Base-by-base conservation (phyloP, 23 tunicate genomes). In the Halocynthia aurantium region DNA sequence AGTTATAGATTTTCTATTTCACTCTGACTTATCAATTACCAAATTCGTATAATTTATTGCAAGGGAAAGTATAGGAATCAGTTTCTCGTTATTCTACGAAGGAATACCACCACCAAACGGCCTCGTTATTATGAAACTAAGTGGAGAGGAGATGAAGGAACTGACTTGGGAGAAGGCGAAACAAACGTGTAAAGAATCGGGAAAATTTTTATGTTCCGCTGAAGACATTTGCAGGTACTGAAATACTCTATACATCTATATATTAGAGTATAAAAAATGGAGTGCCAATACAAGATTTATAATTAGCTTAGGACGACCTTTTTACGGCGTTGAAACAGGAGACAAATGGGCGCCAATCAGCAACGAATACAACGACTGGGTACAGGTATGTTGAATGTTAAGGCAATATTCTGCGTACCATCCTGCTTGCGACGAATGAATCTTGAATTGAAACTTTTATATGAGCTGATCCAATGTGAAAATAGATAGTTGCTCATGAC, bases 271-370 rank as follows among this genome's bases (percentile, higher is more conserved):
- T 31, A 31, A 31, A 31, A 31, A 31, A 31, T 1, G 44, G 4
- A 31, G 44, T 31, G 4, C 1, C 44, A 31, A 31, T 31, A 31
- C 4, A 31, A 31, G 4, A 31, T 31, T 31, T 31, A 31, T 31
- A 31, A 31, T 31, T 31, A 31, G 44, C 44, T 31, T 31, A 31
- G 44, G 70, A 9, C 70, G 78, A 56, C 78, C 78, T 12, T 74
- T 74, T 7, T 74, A 74, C 56, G 78, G 78, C 13, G 78, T 56
- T 53, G 56, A 50, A 53, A 22, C 55, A 56, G 78, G 78, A 17
- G 78, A 74, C 22, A 62, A 74, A 56, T 74, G 78, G 78, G 78
- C 78, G n/a, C 78, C 78, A 13, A 54, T 74, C 17, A 8, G 15
- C 10, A 64, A 74, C 22, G 64, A 74, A n/a, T 74, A 54, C 21